Evolutionary conservation across 2,797 vertebrate species (phyloP).

Genomic region (Ambastaia sidthimunki): DNA sequence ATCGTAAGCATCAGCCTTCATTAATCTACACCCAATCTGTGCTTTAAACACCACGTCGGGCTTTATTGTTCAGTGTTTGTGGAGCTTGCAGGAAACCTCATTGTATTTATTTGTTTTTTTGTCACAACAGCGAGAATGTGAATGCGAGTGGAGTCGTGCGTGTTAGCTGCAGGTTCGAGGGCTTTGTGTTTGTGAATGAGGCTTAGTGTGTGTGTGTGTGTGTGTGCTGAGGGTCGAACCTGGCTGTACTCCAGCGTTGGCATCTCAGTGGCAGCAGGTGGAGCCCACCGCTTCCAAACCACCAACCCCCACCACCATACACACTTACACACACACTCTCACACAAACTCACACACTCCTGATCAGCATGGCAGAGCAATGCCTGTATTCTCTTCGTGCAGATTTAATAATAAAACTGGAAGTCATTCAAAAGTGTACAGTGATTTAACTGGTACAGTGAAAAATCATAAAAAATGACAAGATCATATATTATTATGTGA

Average conservation of each 20-base stretch:
- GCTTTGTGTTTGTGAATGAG: slow-evolving; percentile 63
- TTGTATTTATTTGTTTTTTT: slow-evolving; percentile 27
- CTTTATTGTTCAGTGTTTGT: slow-evolving; percentile 40
- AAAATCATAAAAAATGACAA: too few relatives aligned
- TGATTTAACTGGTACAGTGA: not conserved
- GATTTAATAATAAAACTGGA: slow-evolving; percentile 8
- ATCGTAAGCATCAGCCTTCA: slow-evolving; percentile 25
- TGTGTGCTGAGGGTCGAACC: slow-evolving; percentile 70
- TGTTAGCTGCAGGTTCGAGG: slow-evolving; percentile 47
- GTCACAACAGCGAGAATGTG: slow-evolving; percentile 10
- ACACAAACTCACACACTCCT: too few relatives aligned
- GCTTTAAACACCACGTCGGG: slow-evolving; percentile 33
- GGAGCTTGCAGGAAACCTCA: slow-evolving; percentile 24
- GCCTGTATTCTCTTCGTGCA: not conserved
- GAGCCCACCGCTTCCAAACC: slow-evolving; percentile 73
- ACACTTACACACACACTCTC: slow-evolving; percentile 29
- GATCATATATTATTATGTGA: too few relatives aligned
- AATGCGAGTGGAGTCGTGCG: slow-evolving; percentile 23
- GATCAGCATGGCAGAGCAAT: not conserved
- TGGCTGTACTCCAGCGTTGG: slow-evolving; percentile 84
- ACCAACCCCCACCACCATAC: slow-evolving; percentile 55
- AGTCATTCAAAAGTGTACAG: not conserved
- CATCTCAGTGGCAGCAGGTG: slow-evolving; percentile 86
- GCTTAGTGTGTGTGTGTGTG: slow-evolving; percentile 44
- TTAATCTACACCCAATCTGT: slow-evolving; percentile 41